phyloP scores from a whole-genome alignment of 2,888 invertebrate species.

The Aphrophora alni region DNA sequence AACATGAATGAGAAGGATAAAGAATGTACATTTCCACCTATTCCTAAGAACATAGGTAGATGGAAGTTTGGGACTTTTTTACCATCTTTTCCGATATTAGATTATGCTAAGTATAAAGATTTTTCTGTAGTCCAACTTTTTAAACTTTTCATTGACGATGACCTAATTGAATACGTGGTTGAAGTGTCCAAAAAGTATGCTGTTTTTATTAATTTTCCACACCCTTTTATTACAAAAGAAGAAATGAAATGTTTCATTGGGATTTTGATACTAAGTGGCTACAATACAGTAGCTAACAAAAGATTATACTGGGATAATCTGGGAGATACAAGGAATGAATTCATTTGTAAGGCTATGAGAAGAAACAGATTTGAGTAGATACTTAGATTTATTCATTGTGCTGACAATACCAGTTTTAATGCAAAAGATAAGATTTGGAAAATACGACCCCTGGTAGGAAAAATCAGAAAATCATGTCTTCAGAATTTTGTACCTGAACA shows the following conservation, averaged over 20 bases:
- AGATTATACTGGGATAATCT: constrained; percentile 42
- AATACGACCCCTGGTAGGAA: constrained; percentile 37
- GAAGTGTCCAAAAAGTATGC: constrained; percentile 20
- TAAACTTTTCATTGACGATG: constrained; percentile 33
- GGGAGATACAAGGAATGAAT: constrained; percentile 38
- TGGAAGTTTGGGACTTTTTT: too few relatives aligned
- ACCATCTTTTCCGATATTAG: constrained; percentile 27
- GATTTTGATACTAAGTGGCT: constrained; percentile 45
- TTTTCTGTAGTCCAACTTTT: constrained; percentile 18
- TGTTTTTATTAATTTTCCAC: constrained; percentile 16
- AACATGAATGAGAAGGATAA: too few relatives aligned
- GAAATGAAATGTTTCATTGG: constrained; percentile 44
- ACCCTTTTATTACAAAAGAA: constrained; percentile 19
- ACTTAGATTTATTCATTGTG: constrained; percentile 42
- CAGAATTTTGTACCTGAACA: background rate
- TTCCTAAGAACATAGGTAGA: too few relatives aligned
- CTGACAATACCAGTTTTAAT: constrained; percentile 40
- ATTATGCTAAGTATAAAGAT: constrained; percentile 33
- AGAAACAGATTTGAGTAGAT: constrained; percentile 45
- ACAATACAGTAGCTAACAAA: constrained; percentile 42
- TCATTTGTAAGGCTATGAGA: constrained; percentile 45
- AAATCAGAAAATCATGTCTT: constrained; percentile 14
- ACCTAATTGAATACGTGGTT: constrained; percentile 19
- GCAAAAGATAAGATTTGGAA: constrained; percentile 44
- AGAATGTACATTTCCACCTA: too few relatives aligned